Conservation (phyloP, 2,797 vertebrate genomes). For the Austrolebias charrua region DNA sequence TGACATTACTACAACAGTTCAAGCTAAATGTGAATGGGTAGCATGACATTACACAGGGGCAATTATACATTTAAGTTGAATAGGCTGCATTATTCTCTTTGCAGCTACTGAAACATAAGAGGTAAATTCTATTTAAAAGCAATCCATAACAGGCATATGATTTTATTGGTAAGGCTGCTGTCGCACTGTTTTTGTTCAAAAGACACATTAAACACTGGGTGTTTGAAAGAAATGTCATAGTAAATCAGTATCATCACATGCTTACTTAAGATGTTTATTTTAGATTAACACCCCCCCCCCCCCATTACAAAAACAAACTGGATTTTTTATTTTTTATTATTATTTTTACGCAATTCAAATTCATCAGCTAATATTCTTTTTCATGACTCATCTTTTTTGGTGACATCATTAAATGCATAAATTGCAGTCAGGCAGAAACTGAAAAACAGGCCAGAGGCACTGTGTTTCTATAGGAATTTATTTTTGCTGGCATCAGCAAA, state of each 20-base stretch:
- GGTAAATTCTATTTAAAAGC: conserved; percentile 17
- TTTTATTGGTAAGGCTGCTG: neutral
- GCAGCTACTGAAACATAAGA: conserved; percentile 9
- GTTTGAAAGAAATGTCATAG: conserved; percentile 5
- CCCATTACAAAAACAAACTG: neutral
- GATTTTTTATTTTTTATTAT: conserved; percentile 23
- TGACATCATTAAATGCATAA: conserved; percentile 53
- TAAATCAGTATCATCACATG: neutral
- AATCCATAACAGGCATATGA: neutral
- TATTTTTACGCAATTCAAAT: conserved; percentile 18
- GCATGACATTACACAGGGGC: conserved; percentile 3
- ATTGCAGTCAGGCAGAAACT: conserved; percentile 35
- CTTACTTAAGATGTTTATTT: neutral
- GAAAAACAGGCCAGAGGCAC: conserved; percentile 39
- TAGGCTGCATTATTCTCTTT: conserved; percentile 14
- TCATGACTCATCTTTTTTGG: conserved; percentile 51
- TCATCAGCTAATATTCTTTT: conserved; percentile 28
- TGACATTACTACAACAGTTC: conserved; percentile 6
- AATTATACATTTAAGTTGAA: conserved; percentile 5
- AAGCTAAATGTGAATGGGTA: neutral
- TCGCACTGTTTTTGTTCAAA: neutral
- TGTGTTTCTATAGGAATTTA: conserved; percentile 38
- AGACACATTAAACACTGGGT: neutral
- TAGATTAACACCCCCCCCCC: too few species aligned
- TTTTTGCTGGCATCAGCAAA: conserved; percentile 47